Evolutionary conservation across 1,140 invertebrate genomes (phyloP), one percentile per base, ranked within the genome.

Genomic region (Chelonus insularis): DNA sequence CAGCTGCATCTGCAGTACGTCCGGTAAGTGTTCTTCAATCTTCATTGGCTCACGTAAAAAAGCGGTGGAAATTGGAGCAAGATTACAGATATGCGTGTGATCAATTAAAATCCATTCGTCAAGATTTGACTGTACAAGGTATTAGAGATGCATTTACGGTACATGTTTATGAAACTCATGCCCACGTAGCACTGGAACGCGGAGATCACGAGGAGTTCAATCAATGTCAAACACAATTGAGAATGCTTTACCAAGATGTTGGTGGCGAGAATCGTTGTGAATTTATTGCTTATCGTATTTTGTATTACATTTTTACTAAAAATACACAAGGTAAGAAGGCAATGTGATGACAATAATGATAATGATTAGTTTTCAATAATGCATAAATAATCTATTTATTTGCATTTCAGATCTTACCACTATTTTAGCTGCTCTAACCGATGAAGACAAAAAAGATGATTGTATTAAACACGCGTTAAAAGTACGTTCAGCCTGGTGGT

Each of bases 181-280:
- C 95, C 7, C 84, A 95, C 57, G 95, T 99, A 74, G 96, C 96
- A 52, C 84, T 99, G 74, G 96, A 99, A 77, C 97, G 95, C 80
- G 93, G 94, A 41, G 97, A 99, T 76, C 95, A 97, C 78, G 95
- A 97, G 77, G 97, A 99, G 78, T 99, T 98, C 75, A 99, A 99
- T 84, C 97, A 99, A 76, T 99, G 97, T 79, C 97, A 99, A 82
- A 97, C 95, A 36, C 97, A 99, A 82, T 82, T 99, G 21, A 93
- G 94, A 84, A 91, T 94, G 84, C 84, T 99, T 7, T 98, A 97
- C 77, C 77, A 85, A 58, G 78, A 85, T 64, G 77, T 90, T 21
- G 89, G 88, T 55, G 87, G 87, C 18, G 84, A 86, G 69, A 91
- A 95, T 82, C 81, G 84, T 48, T 85, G 90, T 62, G 97, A 99